Evolutionary conservation across 2,888 invertebrate genomes (phyloP), one percentile per base, ranked within the genome.

Genomic region (Sarcophaga subvicina): DNA sequence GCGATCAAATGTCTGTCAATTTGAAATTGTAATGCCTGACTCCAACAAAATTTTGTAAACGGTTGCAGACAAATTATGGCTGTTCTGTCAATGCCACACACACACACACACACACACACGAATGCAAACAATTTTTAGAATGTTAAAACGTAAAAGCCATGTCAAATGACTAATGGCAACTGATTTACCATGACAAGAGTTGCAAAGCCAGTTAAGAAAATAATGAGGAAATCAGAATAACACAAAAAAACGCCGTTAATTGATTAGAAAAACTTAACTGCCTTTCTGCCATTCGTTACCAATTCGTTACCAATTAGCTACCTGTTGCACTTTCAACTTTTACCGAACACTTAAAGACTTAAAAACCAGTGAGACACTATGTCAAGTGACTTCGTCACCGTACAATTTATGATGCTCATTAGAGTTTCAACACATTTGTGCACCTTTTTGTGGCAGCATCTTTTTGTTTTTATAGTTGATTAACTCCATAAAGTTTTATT

Each of bases 401-500:
- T 45, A 59, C 70, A 59, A 70, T 75, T 79, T 25, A 69, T 83
- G 69, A 79, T 59, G 20, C 75, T 83, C 73, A 70, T 79, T 75
- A 83, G 47, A 75, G 59, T 73, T 73, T 73, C 67, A 73, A 69
- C 72, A 83, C 72, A 69, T 83, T 78, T 49, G n/a, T 75, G 27
- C 64, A 25, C 47, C 71, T 25, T 71, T 63, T 70, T 47, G 47
- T 54, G 54, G 54, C 54, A 54, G 14, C 64, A 59, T 47, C 47
- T 64, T 66, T 54, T 17, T 17, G 8, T 62, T 60, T 77, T 77
- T 77, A 77, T 63, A 71, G 47, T 77, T 83, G 77, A 79, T 70
- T 78, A 80, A 81, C 71, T 78, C 70, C 59, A 66, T 67, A 67
- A 37, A 78, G 81, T 87, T 87, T 75, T 63, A 84, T 78, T 66